phyloP scores from a whole-genome alignment of 1,140 invertebrate species.

The Nomia melanderi region DNA sequence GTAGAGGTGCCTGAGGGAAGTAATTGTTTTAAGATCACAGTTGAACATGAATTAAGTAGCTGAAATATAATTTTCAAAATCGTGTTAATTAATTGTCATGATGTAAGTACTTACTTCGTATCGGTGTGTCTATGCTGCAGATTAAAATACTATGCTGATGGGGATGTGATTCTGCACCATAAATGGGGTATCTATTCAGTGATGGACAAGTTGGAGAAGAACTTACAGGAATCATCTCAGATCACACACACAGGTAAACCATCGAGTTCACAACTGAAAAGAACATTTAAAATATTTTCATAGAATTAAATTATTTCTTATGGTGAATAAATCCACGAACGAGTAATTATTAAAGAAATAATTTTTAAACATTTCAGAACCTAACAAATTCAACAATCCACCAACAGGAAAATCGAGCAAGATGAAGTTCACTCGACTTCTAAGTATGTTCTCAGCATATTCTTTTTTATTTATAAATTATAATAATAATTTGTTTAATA shows the following conservation, averaged over 20 bases:
- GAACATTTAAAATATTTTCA: background rate
- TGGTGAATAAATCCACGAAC: too few species aligned
- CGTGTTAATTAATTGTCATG: too few species aligned
- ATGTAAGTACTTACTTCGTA: too few species aligned
- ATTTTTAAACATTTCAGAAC: slow-evolving; percentile 12
- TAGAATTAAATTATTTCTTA: too few species aligned
- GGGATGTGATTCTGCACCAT: slow-evolving; percentile 74
- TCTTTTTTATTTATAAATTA: too few species aligned
- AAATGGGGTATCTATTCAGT: slow-evolving; percentile 78
- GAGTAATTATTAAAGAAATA: background rate
- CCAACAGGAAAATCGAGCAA: slow-evolving; percentile 21
- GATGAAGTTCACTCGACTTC: slow-evolving; percentile 30
- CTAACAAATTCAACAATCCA: background rate
- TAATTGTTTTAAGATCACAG: too few species aligned
- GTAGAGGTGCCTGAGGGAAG: too few species aligned
- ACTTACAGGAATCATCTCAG: background rate
- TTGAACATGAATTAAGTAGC: too few species aligned
- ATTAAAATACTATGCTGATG: slow-evolving; percentile 72
- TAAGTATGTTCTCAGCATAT: slow-evolving; percentile 4
- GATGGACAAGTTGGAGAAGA: slow-evolving; percentile 66
- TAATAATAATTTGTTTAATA: too few species aligned
- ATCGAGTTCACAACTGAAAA: background rate
- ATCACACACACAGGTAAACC: slow-evolving; percentile 9
- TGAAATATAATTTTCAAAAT: too few species aligned
- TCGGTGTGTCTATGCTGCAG: slow-evolving; percentile 56